Evolutionary conservation across 2,888 invertebrate genomes (phyloP).

Genomic region (Synanthedon myopaeformis): DNA sequence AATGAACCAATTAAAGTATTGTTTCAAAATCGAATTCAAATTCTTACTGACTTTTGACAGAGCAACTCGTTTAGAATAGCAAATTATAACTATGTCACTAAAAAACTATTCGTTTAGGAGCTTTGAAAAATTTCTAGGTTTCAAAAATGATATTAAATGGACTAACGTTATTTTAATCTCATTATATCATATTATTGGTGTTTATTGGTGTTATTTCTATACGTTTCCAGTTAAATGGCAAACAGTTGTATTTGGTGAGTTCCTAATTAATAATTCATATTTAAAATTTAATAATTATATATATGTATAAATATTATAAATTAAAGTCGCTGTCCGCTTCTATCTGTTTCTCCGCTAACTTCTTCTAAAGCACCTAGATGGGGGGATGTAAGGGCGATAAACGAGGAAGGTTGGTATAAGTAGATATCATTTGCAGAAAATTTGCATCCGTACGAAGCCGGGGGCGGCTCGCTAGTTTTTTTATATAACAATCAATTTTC

Average conservation of each 20-base stretch:
- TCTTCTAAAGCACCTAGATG: too few species aligned
- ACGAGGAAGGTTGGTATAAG: too few species aligned
- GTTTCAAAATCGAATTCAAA: conserved; percentile 9
- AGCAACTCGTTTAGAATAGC: background rate
- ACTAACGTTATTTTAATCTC: conserved; percentile 37
- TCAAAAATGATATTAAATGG: conserved; percentile 61
- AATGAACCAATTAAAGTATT: conserved; percentile 2
- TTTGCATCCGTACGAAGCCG: too few species aligned
- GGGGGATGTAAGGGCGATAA: too few species aligned
- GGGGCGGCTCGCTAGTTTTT: too few species aligned
- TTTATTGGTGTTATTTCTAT: conserved; percentile 52
- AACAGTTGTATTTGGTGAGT: conserved; percentile 46
- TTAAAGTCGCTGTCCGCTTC: too few species aligned
- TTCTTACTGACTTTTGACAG: conserved; percentile 6
- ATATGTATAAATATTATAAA: background rate
- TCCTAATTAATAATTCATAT: background rate
- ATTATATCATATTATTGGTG: conserved; percentile 44
- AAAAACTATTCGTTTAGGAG: conserved; percentile 20
- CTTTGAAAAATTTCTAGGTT: conserved; percentile 48
- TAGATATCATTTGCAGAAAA: too few species aligned
- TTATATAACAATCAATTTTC: too few species aligned
- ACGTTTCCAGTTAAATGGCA: conserved; percentile 57
- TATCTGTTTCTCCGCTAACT: too few species aligned
- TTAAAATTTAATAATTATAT: background rate
- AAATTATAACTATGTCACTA: background rate